Evolutionary conservation across 2,113 vertebrate genomes (phyloP), one percentile per base, ranked within the genome.

Genomic region (Clarias macrocephalus): DNA sequence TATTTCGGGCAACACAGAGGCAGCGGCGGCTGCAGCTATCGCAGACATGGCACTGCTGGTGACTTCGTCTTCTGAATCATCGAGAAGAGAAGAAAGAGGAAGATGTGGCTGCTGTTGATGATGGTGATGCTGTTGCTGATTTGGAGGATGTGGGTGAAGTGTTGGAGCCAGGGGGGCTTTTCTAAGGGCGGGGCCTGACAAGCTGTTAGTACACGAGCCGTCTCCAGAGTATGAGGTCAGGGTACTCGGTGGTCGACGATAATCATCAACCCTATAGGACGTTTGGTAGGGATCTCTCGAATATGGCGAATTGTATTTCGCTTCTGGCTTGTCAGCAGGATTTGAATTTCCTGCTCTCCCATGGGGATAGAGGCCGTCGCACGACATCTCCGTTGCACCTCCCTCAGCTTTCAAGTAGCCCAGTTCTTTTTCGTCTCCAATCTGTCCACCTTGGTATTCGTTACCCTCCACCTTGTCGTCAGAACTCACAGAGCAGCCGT

Each of bases 1-100:
- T 33, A 95, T 89, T 25, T 95, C 94, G 16, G 6, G 91, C 60
- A 92, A 66, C 62, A 90, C 90, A 21, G 95, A 95, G 37, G 95
- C 95, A 0, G 95, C 95, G 0, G 95, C 95, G 0, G 95, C 95
- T 6, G 95, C 95, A 0, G 95, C 95, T 8, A 95, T 96, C 81
- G 95, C 95, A 2, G 95, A 95, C 95, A 95, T 95, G 2, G 95
- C 95, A n/a, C 94, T 95, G 92, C 94, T 95, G 28, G 95, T 95
- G 86, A 95, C 95, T 89, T 96, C 95, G 11, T 96, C 95, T 89
- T 96, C 95, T 0, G 95, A 95, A 80, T 96, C 95, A 59, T 95
- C 95, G 89, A 96, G 56, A 0, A 96, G 89, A 70, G 95, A 94
- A 33, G 95, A 95, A 37, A 96, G 94, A 5, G 95, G 95, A 57